phyloP scores from a whole-genome alignment of 2,797 vertebrate species.

The Notamacropus eugenii region DNA sequence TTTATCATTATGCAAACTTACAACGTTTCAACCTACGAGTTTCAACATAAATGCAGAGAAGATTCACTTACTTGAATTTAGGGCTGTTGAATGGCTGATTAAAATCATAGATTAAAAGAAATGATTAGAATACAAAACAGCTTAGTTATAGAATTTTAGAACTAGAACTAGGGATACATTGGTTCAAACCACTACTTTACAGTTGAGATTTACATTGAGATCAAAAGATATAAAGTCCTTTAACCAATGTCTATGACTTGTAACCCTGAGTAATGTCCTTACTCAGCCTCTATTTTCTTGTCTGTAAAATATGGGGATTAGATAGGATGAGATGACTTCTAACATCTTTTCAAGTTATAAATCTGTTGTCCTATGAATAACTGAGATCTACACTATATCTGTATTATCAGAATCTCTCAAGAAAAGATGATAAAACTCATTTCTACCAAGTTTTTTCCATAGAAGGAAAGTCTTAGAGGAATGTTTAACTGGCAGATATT shows the following conservation, averaged over 20 bases:
- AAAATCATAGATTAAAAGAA: neutral
- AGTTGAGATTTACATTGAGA: neutral
- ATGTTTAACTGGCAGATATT: neutral
- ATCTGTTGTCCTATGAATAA: neutral
- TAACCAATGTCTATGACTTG: neutral
- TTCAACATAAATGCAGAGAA: neutral
- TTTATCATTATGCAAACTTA: neutral
- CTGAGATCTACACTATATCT: neutral
- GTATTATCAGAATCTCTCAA: slow-evolving; percentile 18
- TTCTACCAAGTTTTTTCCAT: neutral
- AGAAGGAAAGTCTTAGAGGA: neutral
- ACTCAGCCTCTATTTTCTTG: neutral
- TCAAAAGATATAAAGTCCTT: neutral
- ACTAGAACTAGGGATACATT: neutral
- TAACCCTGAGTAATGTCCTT: neutral
- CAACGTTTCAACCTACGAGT: neutral
- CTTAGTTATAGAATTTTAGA: neutral
- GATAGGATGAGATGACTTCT: neutral
- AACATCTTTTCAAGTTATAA: neutral
- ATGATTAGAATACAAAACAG: neutral
- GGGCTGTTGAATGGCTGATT: neutral
- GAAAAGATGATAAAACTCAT: neutral
- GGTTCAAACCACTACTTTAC: neutral
- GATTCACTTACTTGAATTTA: slow-evolving; percentile 41
- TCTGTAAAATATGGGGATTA: neutral